A percentile compares a stretch with the other conserved stretches of the same genome.
phyloP scores from a whole-genome alignment of 2,797 vertebrate genomes.

The Erithacus rubecula region DNA sequence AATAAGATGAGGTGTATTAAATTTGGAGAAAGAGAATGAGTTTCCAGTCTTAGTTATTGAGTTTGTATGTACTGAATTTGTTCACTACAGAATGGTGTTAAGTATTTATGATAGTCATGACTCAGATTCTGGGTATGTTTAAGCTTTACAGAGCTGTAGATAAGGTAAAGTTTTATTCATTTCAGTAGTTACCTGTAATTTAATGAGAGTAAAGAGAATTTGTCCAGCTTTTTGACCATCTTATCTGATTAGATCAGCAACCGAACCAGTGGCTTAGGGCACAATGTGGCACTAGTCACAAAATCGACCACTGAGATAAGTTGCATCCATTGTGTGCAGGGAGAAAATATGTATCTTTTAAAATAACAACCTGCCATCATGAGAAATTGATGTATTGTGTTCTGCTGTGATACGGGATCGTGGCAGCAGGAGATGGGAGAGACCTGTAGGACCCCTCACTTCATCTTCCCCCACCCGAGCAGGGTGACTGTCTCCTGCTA shows the following conservation, averaged over 20 bases:
- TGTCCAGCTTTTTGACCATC: neutral
- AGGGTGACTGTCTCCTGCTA: neutral
- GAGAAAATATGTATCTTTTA: neutral
- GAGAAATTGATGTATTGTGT: neutral
- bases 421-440: neutral
- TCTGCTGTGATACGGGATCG: neutral
- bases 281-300: neutral
- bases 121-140: neutral
- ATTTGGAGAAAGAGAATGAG: neutral
- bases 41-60: neutral
- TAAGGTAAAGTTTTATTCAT: neutral
- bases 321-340: neutral
- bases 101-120: neutral
- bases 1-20: neutral
- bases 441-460: neutral
- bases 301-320: neutral
- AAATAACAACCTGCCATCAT: neutral
- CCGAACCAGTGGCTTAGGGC: neutral
- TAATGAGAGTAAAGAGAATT: neutral
- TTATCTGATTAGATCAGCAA: neutral
- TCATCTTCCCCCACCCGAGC: neutral
- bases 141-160: neutral
- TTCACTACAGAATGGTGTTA: neutral
- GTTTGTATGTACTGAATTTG: neutral
- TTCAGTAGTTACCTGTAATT: neutral